phyloP scores from a whole-genome alignment of 1,140 invertebrate species.

The Sipha flava region DNA sequence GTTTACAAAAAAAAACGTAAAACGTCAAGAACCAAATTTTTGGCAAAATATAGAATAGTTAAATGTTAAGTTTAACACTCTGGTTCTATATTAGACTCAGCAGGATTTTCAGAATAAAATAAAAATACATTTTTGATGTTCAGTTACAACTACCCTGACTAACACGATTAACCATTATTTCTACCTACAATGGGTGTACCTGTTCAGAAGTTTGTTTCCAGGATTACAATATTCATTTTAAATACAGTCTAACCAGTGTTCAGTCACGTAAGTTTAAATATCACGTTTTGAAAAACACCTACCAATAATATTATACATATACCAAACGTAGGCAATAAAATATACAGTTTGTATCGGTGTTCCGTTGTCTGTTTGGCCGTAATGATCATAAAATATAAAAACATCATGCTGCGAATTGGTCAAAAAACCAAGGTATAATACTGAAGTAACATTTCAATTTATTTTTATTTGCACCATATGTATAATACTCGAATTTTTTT shows the following conservation, averaged over 20 bases:
- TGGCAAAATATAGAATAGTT: neutral
- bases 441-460: neutral
- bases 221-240: constrained; percentile 11
- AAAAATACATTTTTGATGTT: neutral
- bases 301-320: neutral
- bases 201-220: constrained; percentile 21
- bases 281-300: constrained; percentile 24
- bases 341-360: neutral
- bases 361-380: neutral
- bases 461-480: neutral
- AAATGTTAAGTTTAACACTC: neutral
- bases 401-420: neutral
- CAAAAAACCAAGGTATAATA: neutral
- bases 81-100: neutral
- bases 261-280: constrained; percentile 28
- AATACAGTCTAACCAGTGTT: neutral
- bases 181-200: neutral
- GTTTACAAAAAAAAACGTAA: neutral
- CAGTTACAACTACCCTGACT: neutral
- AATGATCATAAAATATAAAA: neutral
- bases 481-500: neutral
- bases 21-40: neutral
- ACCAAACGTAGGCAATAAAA: neutral
- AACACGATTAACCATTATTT: neutral
- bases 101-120: neutral